Percentiles rank a stretch among this genome's conserved stretches.
phyloP scores from a whole-genome alignment of 2,113 vertebrate genomes.

The Crotalus helleri region DNA sequence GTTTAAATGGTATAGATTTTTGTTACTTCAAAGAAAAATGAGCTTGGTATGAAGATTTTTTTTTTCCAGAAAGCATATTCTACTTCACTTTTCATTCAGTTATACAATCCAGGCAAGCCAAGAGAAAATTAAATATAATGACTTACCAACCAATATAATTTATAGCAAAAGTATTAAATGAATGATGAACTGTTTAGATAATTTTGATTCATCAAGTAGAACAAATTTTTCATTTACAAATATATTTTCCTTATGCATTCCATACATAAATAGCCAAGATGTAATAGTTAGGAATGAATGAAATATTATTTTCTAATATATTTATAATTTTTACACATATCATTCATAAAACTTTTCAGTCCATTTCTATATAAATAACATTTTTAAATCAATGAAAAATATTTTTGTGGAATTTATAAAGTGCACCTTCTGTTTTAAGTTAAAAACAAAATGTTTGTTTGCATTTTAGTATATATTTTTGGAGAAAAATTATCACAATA shows the following conservation, averaged over 20 bases:
- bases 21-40: constrained; percentile 37
- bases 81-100: constrained; percentile 46
- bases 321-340: not conserved
- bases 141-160: constrained; percentile 25
- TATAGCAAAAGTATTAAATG: constrained; percentile 41
- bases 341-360: not conserved
- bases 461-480: not conserved
- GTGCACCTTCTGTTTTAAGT: not conserved
- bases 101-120: constrained; percentile 43
- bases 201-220: constrained; percentile 3
- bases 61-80: constrained; percentile 29
- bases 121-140: constrained; percentile 41
- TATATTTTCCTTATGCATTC: not conserved
- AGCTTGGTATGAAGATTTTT: not conserved
- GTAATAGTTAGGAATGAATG: not conserved
- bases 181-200: constrained; percentile 10
- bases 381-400: not conserved
- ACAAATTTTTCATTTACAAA: constrained; percentile 11
- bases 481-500: not conserved
- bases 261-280: not conserved
- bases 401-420: not conserved
- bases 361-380: not conserved
- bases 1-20: constrained; percentile 32
- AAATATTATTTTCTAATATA: not conserved
- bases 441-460: not conserved